Evolutionary conservation across 1,140 invertebrate species (phyloP).

Genomic region (Myzus persicae): DNA sequence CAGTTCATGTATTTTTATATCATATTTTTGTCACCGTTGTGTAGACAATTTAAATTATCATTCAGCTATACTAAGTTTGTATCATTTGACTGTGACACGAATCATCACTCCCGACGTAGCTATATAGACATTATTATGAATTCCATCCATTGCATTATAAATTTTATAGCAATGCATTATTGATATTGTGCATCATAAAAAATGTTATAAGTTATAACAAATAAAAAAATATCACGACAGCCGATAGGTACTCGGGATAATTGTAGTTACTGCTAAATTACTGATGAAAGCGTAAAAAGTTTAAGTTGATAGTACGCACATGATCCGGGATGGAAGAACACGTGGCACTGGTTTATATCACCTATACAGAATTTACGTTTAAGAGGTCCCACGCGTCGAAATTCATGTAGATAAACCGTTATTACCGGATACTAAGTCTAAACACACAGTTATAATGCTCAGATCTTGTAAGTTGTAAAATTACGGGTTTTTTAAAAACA

Average conservation of each 20-base stretch:
- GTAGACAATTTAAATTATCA: not conserved
- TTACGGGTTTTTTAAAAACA: not conserved
- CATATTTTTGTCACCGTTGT: not conserved
- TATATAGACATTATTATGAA: not conserved
- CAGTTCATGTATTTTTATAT: not conserved
- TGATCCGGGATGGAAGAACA: not conserved
- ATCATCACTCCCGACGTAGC: not conserved
- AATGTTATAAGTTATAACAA: too few species aligned
- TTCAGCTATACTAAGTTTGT: not conserved
- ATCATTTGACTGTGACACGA: not conserved
- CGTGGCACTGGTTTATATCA: too few species aligned
- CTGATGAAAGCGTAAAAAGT: not conserved
- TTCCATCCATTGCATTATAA: too few species aligned
- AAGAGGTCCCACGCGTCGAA: not conserved
- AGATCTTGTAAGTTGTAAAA: not conserved
- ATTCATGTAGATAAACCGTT: not conserved
- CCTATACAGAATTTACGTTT: not conserved
- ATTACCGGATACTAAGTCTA: not conserved
- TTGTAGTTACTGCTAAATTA: not conserved
- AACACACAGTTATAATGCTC: not conserved
- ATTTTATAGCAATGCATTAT: too few species aligned
- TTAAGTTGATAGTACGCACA: not conserved
- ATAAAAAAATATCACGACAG: too few species aligned
- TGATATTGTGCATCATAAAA: too few species aligned
- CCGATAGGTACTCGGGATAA: not conserved